phyloP scores from a whole-genome alignment of 2,888 invertebrate genomes.

The Phaedon cochleariae region DNA sequence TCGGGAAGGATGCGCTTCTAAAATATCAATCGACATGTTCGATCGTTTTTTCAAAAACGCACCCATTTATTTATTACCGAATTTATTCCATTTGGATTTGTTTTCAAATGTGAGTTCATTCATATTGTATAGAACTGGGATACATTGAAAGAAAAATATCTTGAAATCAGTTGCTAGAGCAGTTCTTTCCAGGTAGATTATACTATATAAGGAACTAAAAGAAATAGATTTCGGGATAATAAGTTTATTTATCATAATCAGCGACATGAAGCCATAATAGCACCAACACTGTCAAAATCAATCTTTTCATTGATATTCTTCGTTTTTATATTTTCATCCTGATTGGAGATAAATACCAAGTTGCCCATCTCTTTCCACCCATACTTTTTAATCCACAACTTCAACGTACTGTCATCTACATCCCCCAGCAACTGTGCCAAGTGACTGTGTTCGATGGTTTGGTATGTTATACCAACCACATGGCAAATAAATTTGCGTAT shows the following conservation, averaged over 20 bases:
- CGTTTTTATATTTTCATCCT: slow-evolving; percentile 98
- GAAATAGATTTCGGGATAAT: background rate
- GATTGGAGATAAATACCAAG: slow-evolving; percentile 89
- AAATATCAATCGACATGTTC: too few relatives aligned
- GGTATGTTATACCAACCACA: slow-evolving; percentile 96
- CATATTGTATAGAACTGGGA: too few relatives aligned
- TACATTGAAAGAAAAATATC: too few relatives aligned
- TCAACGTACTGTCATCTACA: slow-evolving; percentile 85
- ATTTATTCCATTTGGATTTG: too few relatives aligned
- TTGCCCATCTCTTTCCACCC: slow-evolving; percentile 90
- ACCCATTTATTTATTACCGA: too few relatives aligned
- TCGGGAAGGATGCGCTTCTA: too few relatives aligned
- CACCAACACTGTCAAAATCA: slow-evolving; percentile 91
- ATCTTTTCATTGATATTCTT: slow-evolving; percentile 99
- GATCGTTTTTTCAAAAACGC: too few relatives aligned
- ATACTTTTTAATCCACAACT: slow-evolving; percentile 92
- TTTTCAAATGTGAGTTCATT: too few relatives aligned
- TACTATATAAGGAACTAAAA: too few relatives aligned
- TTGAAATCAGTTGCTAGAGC: too few relatives aligned
- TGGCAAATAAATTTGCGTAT: slow-evolving; percentile 97
- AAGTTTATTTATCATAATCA: slow-evolving; percentile 58
- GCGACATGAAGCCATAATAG: slow-evolving; percentile 83
- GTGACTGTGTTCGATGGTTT: slow-evolving; percentile 85
- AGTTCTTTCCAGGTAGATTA: too few relatives aligned
- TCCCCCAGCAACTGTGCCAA: slow-evolving; percentile 88